phyloP scores from a whole-genome alignment of 2,888 invertebrate species.

The Petrolisthes cinctipes region DNA sequence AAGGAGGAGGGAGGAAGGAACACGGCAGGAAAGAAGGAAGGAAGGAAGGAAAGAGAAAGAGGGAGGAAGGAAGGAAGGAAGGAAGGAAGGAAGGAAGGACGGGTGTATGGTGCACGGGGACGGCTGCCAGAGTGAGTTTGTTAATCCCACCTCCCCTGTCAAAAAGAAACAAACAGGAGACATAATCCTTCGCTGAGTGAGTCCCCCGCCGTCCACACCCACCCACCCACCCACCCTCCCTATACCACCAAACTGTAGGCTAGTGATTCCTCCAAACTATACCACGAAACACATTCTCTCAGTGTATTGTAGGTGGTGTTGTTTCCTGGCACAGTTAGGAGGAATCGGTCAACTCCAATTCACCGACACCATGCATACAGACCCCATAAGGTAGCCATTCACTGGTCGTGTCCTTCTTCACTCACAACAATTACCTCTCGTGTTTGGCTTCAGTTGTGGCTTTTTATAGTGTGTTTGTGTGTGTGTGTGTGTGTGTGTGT shows the following conservation, averaged over 20 bases:
- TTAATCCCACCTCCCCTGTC: background rate
- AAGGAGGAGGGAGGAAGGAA: background rate
- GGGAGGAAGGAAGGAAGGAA: background rate
- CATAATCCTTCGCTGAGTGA: constrained; percentile 14
- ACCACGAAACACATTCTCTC: too few relatives aligned
- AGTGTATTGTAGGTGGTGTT: too few relatives aligned
- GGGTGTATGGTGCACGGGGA: background rate
- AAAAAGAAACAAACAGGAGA: constrained; percentile 8
- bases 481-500: too few relatives aligned
- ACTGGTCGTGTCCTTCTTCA: background rate
- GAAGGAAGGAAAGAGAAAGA: constrained; percentile 5
- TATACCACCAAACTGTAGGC: background rate
- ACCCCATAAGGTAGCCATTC: too few relatives aligned
- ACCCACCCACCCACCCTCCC: background rate
- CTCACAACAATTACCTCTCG: background rate
- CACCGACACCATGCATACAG: too few relatives aligned
- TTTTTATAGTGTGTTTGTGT: too few relatives aligned
- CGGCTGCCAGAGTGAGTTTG: background rate
- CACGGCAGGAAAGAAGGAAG: background rate
- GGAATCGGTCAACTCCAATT: too few relatives aligned
- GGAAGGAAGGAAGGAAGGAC: background rate
- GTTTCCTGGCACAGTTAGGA: too few relatives aligned
- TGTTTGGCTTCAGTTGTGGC: background rate
- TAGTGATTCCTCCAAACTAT: too few relatives aligned
- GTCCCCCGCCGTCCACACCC: background rate